Conservation (phyloP, 2,797 vertebrate genomes). For the Rhinoraja longicauda region DNA sequence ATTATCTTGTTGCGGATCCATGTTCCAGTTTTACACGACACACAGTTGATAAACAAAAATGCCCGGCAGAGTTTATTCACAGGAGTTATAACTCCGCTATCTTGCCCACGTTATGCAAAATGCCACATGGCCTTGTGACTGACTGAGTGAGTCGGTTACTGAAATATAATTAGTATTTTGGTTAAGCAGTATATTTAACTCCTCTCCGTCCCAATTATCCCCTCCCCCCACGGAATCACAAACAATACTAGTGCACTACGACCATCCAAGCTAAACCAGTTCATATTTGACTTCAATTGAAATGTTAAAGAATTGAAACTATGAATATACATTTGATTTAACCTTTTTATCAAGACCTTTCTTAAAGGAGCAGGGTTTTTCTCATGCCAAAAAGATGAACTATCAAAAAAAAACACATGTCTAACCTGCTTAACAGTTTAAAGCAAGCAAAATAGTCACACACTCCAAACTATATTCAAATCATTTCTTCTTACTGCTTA, state of each 20-base stretch:
- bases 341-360: background rate
- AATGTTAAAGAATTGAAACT: constrained; percentile 2
- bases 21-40: background rate
- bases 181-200: background rate
- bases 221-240: too few species aligned
- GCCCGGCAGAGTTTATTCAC: background rate
- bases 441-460: background rate
- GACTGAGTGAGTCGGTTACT: background rate
- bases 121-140: background rate
- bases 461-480: background rate
- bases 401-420: background rate
- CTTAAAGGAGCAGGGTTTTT: background rate
- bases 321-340: background rate
- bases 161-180: background rate
- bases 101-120: background rate
- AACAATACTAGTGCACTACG: too few species aligned
- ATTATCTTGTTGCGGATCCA: background rate
- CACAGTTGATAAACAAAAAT: background rate
- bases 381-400: background rate
- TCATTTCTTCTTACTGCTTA: background rate
- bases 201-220: background rate
- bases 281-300: background rate
- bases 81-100: background rate
- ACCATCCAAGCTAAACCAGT: background rate
- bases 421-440: background rate